phyloP scores from a whole-genome alignment of 2,888 invertebrate genomes.

The Anaspis maculata region DNA sequence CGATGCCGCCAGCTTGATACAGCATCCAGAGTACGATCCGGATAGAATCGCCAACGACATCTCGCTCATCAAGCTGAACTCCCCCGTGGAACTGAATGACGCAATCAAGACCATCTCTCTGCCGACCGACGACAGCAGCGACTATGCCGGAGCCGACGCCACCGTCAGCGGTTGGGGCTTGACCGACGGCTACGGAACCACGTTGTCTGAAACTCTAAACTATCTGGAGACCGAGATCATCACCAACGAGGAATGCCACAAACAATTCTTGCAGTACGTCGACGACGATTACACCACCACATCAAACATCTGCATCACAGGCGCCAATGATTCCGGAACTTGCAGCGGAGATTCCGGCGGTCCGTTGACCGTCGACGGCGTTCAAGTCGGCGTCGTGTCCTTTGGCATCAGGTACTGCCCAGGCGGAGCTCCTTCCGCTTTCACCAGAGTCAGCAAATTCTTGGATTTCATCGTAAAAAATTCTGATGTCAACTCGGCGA shows the following conservation, averaged over 20 bases:
- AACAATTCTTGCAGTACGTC: slow-evolving; percentile 4
- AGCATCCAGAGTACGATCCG: slow-evolving; percentile 19
- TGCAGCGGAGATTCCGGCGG: background rate
- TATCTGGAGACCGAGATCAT: slow-evolving; percentile 14
- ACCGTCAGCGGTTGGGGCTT: background rate
- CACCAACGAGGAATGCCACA: slow-evolving; percentile 10
- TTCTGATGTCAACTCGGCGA: background rate
- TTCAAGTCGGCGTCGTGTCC: background rate
- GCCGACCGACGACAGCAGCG: slow-evolving; percentile 12
- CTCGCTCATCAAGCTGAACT: slow-evolving; percentile 25
- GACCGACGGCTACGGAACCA: background rate
- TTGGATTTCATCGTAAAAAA: background rate
- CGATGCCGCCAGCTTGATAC: no score
- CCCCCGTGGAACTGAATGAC: slow-evolving; percentile 20
- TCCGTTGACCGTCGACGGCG: background rate
- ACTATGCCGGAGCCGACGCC: background rate
- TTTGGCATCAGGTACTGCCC: background rate
- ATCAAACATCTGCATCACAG: background rate
- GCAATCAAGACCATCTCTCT: slow-evolving; percentile 30
- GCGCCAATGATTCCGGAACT: background rate
- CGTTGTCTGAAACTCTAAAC: slow-evolving; percentile 11
- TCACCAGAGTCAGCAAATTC: background rate
- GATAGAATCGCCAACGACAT: slow-evolving; percentile 25
- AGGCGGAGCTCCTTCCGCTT: background rate
- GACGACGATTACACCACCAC: slow-evolving; percentile 4